phyloP scores from a whole-genome alignment of 2,888 invertebrate genomes.

The Bhutanitis thaidina region DNA sequence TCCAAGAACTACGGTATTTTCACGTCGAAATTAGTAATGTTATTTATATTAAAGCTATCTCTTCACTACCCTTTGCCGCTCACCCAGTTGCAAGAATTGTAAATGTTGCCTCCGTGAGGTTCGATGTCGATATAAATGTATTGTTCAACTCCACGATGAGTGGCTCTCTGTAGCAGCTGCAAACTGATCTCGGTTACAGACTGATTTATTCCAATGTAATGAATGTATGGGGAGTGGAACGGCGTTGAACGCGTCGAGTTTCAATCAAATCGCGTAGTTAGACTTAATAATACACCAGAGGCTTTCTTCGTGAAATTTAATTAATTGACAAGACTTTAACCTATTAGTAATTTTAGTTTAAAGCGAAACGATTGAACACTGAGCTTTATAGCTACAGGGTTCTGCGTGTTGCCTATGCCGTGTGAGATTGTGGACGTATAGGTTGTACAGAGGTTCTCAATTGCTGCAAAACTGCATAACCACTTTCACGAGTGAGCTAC shows the following conservation, averaged over 20 bases:
- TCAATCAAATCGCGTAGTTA: background rate
- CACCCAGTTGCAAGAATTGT: background rate
- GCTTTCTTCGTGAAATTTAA: background rate
- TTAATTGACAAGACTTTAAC: background rate
- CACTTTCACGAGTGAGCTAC: constrained; percentile 54
- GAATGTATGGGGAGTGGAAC: background rate
- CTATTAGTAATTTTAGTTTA: background rate
- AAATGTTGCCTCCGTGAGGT: constrained; percentile 12
- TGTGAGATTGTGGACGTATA: constrained; percentile 28
- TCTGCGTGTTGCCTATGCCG: constrained; percentile 25
- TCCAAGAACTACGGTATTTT: background rate
- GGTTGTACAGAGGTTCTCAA: constrained; percentile 31
- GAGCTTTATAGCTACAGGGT: constrained; percentile 31
- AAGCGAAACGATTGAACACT: constrained; percentile 7
- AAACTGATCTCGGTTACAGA: constrained; percentile 16
- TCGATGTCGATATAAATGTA: background rate
- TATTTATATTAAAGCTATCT: background rate
- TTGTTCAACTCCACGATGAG: background rate
- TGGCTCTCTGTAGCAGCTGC: background rate
- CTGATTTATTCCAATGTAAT: constrained; percentile 11
- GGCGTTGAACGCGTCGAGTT: background rate
- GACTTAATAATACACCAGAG: background rate
- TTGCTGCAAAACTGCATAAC: constrained; percentile 34
- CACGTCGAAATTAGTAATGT: constrained; percentile 1
- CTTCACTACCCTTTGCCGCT: background rate